These are phyloP conservation scores for Lutraria rhynchaena DNA, from an alignment of 1,140 invertebrate species.

Conservation along the genomic window DNA sequence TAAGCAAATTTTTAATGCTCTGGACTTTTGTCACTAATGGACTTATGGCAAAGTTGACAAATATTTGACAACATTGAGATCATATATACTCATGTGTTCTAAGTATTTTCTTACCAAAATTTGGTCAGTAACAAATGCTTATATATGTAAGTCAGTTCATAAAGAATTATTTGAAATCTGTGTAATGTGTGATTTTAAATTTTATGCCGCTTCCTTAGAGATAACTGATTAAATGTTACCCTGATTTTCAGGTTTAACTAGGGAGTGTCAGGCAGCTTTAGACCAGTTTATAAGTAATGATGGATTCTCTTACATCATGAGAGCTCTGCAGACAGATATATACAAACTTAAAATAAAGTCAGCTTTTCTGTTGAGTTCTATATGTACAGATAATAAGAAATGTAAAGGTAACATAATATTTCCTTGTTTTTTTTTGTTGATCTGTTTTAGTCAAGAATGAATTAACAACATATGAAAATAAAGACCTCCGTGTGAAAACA, in stretches of 20 bases:
- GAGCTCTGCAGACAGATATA: slow-evolving; percentile 85
- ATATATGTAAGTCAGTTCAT: too few species aligned
- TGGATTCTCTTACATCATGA: slow-evolving; percentile 86
- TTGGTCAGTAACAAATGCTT: too few species aligned
- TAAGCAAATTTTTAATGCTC: not conserved
- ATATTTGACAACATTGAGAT: too few species aligned
- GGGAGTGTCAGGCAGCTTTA: slow-evolving; percentile 85
- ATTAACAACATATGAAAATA: too few species aligned
- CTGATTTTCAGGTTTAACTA: slow-evolving; percentile 84
- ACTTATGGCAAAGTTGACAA: not conserved
- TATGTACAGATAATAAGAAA: slow-evolving; percentile 84
- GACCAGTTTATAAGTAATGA: slow-evolving; percentile 85
- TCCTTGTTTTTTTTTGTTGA: not conserved
- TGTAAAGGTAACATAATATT: slow-evolving; percentile 83
- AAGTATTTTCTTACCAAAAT: too few species aligned
- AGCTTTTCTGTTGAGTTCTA: slow-evolving; percentile 86
- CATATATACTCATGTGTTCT: too few species aligned
- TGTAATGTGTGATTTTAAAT: too few species aligned
- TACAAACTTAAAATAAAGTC: slow-evolving; percentile 87
- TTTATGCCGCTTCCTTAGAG: too few species aligned
- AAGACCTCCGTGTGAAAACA: too few species aligned
- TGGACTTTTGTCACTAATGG: not conserved
- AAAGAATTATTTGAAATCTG: too few species aligned
- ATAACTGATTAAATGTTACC: too few species aligned
- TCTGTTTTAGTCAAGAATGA: too few species aligned